Percentiles rank a stretch among this genome's conserved stretches.
Conservation (phyloP, 1,140 invertebrate species). For the Macrobrachium nipponense region DNA sequence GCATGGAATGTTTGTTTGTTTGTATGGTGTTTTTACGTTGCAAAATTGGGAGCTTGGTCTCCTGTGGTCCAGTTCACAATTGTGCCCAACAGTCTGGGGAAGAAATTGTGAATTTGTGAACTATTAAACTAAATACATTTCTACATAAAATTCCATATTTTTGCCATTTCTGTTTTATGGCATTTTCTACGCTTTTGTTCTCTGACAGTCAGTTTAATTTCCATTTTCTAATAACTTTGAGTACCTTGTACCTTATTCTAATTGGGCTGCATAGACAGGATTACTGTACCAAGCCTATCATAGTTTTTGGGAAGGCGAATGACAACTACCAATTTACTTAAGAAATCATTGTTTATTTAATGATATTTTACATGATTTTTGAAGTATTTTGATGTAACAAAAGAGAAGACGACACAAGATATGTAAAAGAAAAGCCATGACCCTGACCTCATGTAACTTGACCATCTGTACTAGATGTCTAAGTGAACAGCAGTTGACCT, state of each 20-base stretch:
- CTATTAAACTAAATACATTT: too few species aligned
- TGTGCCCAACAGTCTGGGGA: too few species aligned
- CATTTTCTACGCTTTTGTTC: too few species aligned
- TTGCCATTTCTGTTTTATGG: too few species aligned
- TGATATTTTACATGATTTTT: slow-evolving; percentile 62
- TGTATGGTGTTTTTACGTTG: too few species aligned
- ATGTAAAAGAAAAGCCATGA: slow-evolving; percentile 50
- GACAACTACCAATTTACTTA: slow-evolving; percentile 39
- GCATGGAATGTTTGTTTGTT: too few species aligned
- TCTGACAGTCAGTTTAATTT: too few species aligned
- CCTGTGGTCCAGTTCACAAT: too few species aligned
- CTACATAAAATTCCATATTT: too few species aligned
- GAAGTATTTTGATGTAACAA: slow-evolving; percentile 51
- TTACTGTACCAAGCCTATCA: not conserved
- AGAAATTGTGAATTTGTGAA: too few species aligned
- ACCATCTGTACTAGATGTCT: slow-evolving; percentile 16
- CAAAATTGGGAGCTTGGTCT: too few species aligned
- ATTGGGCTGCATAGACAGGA: not conserved
- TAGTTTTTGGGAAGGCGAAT: not conserved
- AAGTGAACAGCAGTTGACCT: not conserved
- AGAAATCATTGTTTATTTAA: slow-evolving; percentile 61
- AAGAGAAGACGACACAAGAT: slow-evolving; percentile 53
- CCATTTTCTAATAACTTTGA: not conserved
- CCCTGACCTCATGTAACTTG: slow-evolving; percentile 23
- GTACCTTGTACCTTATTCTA: not conserved